Evolutionary conservation across 2,797 vertebrate genomes (phyloP), one percentile per base, ranked within the genome.

Genomic region (Menidia menidia): DNA sequence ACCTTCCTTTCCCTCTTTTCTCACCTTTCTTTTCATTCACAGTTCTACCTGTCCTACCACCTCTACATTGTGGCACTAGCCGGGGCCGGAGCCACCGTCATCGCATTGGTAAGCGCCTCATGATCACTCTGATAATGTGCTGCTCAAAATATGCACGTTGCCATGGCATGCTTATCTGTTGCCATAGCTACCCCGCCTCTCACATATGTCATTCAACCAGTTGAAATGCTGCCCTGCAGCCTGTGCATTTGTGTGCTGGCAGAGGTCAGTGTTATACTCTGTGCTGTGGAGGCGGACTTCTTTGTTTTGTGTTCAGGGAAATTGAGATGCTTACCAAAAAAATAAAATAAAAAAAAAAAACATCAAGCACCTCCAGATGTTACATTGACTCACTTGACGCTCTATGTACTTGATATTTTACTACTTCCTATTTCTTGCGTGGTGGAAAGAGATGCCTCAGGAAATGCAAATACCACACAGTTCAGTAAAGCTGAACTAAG

Each of bases 21-120:
- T 39, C 1, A 47, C 44, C 4, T 55, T 3, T 65, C 60, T 32
- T 52, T 0, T 85, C 15, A 43, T 87, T 88, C 92, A 43, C 92
- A 99, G 98, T 99, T 99, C 94, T 98, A 99, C 93, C 94, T 99
- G 93, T 98, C 97, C 72, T 99, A 98, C 70, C 97, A 98, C 87
- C 96, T 99, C 87, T 99, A 97, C 93, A 98, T 99, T 52, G 98
- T 99, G 64, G 97, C 97, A 52, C 95, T 97, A 69, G 98, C 98
- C 7, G 97, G 97, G 80, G 97, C 97, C 71, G 98, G 97, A 43
- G 97, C 97, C 88, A 99, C 97, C 32, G 95, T 98, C 89, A 97
- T 99, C 82, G 97, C 98, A 64, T 73, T 99, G 97, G 98, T 99
- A 92, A 96, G 96, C 94, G 83, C 18, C 64, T 50, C 58, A 0